phyloP scores from a whole-genome alignment of 1,140 invertebrate species.

The Leptinotarsa texana region DNA sequence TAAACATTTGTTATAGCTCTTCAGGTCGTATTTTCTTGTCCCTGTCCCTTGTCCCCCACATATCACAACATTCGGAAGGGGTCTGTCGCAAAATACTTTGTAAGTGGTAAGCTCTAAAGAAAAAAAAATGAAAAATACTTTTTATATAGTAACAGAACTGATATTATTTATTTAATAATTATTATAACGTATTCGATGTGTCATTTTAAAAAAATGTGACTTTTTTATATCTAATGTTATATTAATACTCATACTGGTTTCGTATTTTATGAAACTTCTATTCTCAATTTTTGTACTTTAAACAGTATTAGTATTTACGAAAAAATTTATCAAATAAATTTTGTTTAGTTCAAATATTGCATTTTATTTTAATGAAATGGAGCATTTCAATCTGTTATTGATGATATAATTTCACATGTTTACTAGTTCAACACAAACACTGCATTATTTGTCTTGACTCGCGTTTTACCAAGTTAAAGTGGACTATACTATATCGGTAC shows the following conservation, averaged over 20 bases:
- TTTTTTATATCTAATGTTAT: constrained; percentile 49
- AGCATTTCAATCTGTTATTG: no score
- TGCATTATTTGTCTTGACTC: no score
- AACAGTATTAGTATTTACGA: constrained; percentile 49
- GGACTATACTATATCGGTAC: no score
- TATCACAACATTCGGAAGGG: constrained; percentile 44
- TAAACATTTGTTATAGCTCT: constrained; percentile 51
- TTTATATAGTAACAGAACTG: constrained; percentile 46
- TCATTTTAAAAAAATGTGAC: constrained; percentile 40
- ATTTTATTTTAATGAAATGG: constrained; percentile 28
- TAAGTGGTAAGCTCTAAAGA: constrained; percentile 38
- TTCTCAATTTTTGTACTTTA: constrained; percentile 50
- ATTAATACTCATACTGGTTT: constrained; percentile 48
- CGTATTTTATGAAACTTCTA: constrained; percentile 42
- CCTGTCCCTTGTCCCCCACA: constrained; percentile 39
- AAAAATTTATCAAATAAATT: constrained; percentile 45
- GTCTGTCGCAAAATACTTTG: constrained; percentile 38
- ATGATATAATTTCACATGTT: no score
- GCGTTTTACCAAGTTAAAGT: no score
- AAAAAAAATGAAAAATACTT: constrained; percentile 36
- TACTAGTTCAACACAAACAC: no score
- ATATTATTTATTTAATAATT: constrained; percentile 47
- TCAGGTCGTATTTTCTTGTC: constrained; percentile 43
- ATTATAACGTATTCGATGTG: constrained; percentile 40
- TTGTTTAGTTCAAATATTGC: constrained; percentile 42